A percentile compares a stretch with the other conserved stretches of the same genome.
Evolutionary conservation across 2,797 vertebrate genomes (phyloP).

Genomic region (Nasua narica): DNA sequence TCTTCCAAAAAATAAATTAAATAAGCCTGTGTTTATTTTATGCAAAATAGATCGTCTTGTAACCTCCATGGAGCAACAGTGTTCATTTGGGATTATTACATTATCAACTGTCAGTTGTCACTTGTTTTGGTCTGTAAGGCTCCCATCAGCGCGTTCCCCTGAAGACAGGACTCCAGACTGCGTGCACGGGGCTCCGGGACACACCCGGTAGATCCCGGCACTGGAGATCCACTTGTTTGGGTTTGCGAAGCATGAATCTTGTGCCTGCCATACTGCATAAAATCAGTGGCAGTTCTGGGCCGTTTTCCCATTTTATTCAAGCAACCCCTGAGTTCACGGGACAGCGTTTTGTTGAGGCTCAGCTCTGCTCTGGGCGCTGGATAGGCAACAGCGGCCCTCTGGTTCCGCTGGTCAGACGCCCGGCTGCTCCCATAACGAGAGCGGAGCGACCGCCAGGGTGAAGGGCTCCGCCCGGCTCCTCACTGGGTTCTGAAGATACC

Average conservation of each 20-base stretch:
- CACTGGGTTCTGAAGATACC: neutral
- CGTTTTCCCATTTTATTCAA: neutral
- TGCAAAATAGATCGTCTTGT: neutral
- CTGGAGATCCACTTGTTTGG: neutral
- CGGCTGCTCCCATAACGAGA: neutral
- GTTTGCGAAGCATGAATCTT: neutral
- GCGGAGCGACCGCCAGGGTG: neutral
- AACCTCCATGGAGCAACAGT: rapidly evolving
- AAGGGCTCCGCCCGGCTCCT: neutral
- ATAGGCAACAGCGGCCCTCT: neutral
- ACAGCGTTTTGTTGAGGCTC: neutral
- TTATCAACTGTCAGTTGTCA: neutral
- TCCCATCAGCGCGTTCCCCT: neutral
- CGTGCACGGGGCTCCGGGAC: rapidly evolving
- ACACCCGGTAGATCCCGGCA: neutral
- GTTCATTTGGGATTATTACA: neutral
- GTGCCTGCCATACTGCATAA: neutral
- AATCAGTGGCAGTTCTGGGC: neutral
- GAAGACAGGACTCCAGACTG: neutral
- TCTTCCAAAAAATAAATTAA: neutral
- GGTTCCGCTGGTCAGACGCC: neutral
- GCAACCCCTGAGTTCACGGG: neutral
- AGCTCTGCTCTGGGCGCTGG: neutral
- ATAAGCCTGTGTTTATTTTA: neutral
- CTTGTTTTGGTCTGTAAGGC: neutral